A percentile compares a stretch with the other conserved stretches of the same genome.
These are phyloP conservation scores for Uloborus plumipes DNA, from an alignment of 2,888 invertebrate species.

Conservation along the genomic window DNA sequence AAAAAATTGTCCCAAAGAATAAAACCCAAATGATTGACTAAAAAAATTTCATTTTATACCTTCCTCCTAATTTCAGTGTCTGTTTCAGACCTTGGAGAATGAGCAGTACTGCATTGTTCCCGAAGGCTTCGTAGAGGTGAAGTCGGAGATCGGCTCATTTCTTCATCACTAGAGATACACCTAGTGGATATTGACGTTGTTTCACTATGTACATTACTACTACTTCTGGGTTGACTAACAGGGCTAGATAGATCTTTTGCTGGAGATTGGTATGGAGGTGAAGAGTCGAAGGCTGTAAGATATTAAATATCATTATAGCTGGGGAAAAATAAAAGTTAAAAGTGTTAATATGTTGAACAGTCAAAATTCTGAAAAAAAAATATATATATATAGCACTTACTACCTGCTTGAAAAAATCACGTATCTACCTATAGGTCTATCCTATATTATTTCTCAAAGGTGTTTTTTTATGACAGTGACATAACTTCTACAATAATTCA, in stretches of 20 bases:
- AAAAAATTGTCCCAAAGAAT: too few species aligned
- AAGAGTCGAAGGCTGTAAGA: slow-evolving; percentile 60
- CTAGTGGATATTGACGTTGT: slow-evolving; percentile 63
- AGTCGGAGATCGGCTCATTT: slow-evolving; percentile 61
- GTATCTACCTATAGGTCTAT: too few species aligned
- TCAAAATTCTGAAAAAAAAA: too few species aligned
- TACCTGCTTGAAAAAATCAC: too few species aligned
- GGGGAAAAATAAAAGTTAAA: too few species aligned
- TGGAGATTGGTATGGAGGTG: slow-evolving; percentile 64
- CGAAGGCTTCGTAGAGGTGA: slow-evolving; percentile 56
- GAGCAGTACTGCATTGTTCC: slow-evolving; percentile 56
- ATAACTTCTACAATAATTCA: too few species aligned
- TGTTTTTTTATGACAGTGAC: too few species aligned
- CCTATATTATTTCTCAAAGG: too few species aligned
- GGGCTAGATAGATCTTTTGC: slow-evolving; percentile 63
- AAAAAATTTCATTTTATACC: slow-evolving; percentile 20
- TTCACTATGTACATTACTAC: slow-evolving; percentile 63
- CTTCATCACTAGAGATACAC: slow-evolving; percentile 62
- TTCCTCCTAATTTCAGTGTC: slow-evolving; percentile 61
- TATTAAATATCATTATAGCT: too few species aligned
- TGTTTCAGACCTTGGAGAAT: slow-evolving; percentile 62
- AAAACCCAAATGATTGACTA: too few species aligned
- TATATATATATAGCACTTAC: too few species aligned
- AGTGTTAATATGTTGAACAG: too few species aligned
- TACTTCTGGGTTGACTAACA: slow-evolving; percentile 58